Evolutionary conservation across 2,113 vertebrate species (phyloP), one percentile per base, ranked within the genome.

Genomic region (Caranx melampygus): DNA sequence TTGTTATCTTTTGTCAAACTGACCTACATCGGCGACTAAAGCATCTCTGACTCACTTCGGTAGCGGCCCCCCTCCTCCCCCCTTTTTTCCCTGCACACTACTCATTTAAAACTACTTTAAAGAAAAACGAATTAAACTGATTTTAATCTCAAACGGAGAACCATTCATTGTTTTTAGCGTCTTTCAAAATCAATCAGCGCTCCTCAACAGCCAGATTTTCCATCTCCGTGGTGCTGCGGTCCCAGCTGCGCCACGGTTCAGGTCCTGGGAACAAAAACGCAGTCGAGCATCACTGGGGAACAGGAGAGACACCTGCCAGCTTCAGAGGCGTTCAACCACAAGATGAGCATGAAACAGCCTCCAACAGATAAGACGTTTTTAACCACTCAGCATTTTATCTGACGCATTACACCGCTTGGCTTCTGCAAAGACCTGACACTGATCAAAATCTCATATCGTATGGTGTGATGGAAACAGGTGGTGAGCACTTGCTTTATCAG

Each of bases 191-290:
- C 82, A 74, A 71, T 89, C 79, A 63, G 37, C 66, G 6, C 44
- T 77, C 58, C 71, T 70, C 0, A 35, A 42, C 37, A 69, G 72
- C 20, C 72, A 0, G 54, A 42, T 42, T 42, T 42, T 42, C 40
- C 40, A 42, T 42, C 40, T 42, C 2, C 8, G 11, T 26, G 40
- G 40, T 2, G 40, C 40, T 45, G 37, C 37, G 20, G 74, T 13
- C 75, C 82, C 87, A 81, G 76, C 75, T 81, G 87, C 44, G 71
- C 44, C 60, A 66, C 8, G 81, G 78, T 75, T 40, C 72, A 84
- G 44, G 47, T 77, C 64, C 72, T 35, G 59, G 37, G 40, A 84
- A 91, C 85, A 91, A 89, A 85, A 85, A 79, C 67, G 8, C 14
- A 1, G 12, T 34, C 13, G 0, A 64, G 64, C 59, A 55, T 31